A percentile compares a stretch with the other conserved stretches of the same genome.
Conservation (phyloP, 2,888 invertebrate species). For the Kuschelorhynchus macadamiae region DNA sequence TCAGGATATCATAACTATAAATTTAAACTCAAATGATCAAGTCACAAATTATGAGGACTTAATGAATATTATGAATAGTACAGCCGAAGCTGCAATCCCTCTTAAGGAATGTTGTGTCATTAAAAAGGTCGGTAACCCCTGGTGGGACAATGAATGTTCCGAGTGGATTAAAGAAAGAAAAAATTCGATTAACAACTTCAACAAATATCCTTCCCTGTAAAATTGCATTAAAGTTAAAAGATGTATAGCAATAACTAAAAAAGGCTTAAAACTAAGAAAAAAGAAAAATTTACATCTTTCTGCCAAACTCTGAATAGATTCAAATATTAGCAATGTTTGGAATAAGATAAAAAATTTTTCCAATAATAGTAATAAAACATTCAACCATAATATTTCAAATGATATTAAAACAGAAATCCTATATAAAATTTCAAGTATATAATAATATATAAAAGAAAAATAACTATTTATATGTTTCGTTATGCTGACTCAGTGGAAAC, state of each 20-base stretch:
- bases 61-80: not conserved
- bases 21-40: not conserved
- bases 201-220: not conserved
- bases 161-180: not conserved
- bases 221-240: slow-evolving; percentile 3
- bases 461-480: no score
- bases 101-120: not conserved
- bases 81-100: not conserved
- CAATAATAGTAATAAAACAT: no score
- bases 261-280: not conserved
- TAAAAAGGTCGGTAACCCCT: not conserved
- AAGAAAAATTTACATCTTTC: slow-evolving; percentile 14
- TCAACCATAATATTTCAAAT: not conserved
- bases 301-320: slow-evolving; percentile 20
- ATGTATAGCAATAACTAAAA: not conserved
- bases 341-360: slow-evolving; percentile 21
- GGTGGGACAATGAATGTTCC: slow-evolving; percentile 14
- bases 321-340: slow-evolving; percentile 22
- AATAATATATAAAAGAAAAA: no score
- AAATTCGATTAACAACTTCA: not conserved
- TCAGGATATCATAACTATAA: not conserved
- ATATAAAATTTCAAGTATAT: not conserved
- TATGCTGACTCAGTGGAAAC: no score
- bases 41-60: not conserved
- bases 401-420: not conserved